Percentiles rank a stretch among this genome's conserved stretches.
Evolutionary conservation across 1,140 invertebrate genomes (phyloP).

Genomic region (Drosophila parvula): DNA sequence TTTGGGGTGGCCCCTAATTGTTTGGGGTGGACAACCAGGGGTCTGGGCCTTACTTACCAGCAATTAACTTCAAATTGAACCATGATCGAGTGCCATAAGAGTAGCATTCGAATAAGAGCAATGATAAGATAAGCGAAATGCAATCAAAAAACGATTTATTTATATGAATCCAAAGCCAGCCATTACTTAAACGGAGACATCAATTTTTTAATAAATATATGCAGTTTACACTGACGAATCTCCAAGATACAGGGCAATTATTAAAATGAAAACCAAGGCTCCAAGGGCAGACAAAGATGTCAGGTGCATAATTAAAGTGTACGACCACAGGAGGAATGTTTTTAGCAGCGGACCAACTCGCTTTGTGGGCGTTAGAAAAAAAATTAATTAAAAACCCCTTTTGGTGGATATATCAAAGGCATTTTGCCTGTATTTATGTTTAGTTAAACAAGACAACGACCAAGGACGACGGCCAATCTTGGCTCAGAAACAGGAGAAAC

Average conservation of each 20-base stretch:
- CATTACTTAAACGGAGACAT: too few relatives aligned
- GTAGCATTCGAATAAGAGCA: too few relatives aligned
- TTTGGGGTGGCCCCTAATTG: slow-evolving; percentile 1
- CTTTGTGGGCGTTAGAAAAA: background rate
- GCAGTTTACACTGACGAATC: background rate
- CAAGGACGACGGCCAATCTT: background rate
- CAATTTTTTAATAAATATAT: background rate
- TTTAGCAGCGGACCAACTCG: background rate
- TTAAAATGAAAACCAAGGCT: background rate
- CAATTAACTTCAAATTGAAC: slow-evolving; percentile 10
- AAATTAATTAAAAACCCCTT: background rate
- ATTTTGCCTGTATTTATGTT: slow-evolving; percentile 1
- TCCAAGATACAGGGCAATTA: background rate
- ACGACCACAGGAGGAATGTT: background rate
- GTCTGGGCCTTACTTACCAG: background rate
- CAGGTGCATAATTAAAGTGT: background rate
- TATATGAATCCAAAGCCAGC: background rate
- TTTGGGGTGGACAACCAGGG: background rate
- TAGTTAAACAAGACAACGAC: background rate
- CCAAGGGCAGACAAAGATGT: background rate
- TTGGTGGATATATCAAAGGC: background rate
- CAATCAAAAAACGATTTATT: slow-evolving; percentile 7
- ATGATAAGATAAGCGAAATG: too few relatives aligned
- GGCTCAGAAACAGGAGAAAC: background rate
- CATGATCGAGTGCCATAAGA: slow-evolving; percentile 12